Evolutionary conservation across 2,113 vertebrate species (phyloP), one percentile per base, ranked within the genome.

Genomic region (Lota lota): DNA sequence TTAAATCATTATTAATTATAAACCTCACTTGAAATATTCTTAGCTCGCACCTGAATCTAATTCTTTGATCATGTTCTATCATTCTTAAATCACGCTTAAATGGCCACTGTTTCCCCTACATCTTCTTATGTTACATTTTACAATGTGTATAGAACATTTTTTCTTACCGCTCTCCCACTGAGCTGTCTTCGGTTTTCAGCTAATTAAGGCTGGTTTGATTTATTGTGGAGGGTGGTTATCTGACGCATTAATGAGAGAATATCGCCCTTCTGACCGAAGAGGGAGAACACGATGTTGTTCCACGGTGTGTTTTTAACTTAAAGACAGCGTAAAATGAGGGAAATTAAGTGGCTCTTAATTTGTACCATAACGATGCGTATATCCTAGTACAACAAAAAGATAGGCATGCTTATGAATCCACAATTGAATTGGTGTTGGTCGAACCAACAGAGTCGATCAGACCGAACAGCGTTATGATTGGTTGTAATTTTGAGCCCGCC

Each of bases 171-270:
- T 22, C 51, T 60, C 61, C 68, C 7, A 47, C 58, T 77, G 68
- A 85, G 76, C 73, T 73, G 70, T 22, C 40, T 85, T 83, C 83
- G 64, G 70, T 81, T 80, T 86, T 83, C 64, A 87, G 81, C 87
- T 89, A 84, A 87, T 88, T 87, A 89, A 82, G 72, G 58, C 72
- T 77, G 74, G 64, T 82, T 77, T 85, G 81, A 88, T 90, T 89
- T 83, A 90, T 89, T 83, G 79, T 74, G 73, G 68, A 73, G 70
- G 70, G 73, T 79, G 80, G 74, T 81, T 83, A 86, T 84, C 81
- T 85, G 81, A 74, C 59, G 73, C 72, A 79, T 75, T 81, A 87
- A 85, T 80, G 73, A 85, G 77, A 75, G 78, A 71, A 22, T 66
- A 67, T 82, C 70, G 60, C 71, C 76, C 67, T 82, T 73, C 70